A percentile compares a stretch with the other conserved stretches of the same genome.
phyloP scores from a whole-genome alignment of 2,797 vertebrate genomes.

The Channallabes apus region DNA sequence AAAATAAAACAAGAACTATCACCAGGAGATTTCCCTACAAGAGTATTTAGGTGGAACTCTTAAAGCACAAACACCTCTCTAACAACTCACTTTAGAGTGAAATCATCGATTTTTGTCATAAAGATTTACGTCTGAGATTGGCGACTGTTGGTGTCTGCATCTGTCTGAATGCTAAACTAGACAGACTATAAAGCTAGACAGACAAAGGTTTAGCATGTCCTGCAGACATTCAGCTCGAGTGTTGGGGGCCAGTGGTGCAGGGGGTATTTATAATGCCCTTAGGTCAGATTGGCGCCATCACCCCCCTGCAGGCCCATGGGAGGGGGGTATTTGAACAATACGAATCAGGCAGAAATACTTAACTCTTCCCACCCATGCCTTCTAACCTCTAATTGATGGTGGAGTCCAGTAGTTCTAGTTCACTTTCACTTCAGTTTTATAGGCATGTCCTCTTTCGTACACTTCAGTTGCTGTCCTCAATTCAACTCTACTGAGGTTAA shows the following conservation, averaged over 20 bases:
- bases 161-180: slow-evolving; percentile 55
- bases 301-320: slow-evolving; percentile 63
- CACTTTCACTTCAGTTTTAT: slow-evolving; percentile 41
- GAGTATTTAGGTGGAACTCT: slow-evolving; percentile 37
- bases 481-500: background rate
- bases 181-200: slow-evolving; percentile 58
- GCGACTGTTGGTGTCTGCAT: slow-evolving; percentile 67
- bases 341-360: slow-evolving; percentile 70
- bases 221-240: slow-evolving; percentile 78
- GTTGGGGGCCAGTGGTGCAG: slow-evolving; percentile 69
- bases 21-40: slow-evolving; percentile 17
- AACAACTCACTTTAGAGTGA: slow-evolving; percentile 44
- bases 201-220: slow-evolving; percentile 76
- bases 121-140: slow-evolving; percentile 68
- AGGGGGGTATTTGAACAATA: slow-evolving; percentile 73
- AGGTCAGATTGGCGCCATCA: slow-evolving; percentile 58
- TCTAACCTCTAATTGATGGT: slow-evolving; percentile 40
- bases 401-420: background rate
- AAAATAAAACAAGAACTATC: slow-evolving; percentile 24
- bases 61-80: slow-evolving; percentile 55
- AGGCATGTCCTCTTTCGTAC: slow-evolving; percentile 5
- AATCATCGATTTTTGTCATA: slow-evolving; percentile 68
- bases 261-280: slow-evolving; percentile 78
- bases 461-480: slow-evolving; percentile 32
- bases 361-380: slow-evolving; percentile 63